Evolutionary conservation across 1,140 invertebrate genomes (phyloP).

Genomic region (Ridgeia piscesae): DNA sequence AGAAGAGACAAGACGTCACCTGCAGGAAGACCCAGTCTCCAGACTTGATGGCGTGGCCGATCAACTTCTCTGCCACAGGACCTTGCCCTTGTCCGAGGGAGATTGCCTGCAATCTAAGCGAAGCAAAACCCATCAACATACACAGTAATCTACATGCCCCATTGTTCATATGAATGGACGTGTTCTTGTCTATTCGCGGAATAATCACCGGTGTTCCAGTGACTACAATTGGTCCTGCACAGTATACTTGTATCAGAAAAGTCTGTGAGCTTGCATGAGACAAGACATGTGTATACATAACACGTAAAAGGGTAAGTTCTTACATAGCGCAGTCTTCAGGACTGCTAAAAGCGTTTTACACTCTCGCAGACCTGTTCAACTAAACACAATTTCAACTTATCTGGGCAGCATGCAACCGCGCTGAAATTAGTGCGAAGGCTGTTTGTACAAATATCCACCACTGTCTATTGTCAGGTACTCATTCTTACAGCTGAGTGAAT

Average conservation of each 20-base stretch:
- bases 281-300: no score
- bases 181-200: not conserved
- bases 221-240: not conserved
- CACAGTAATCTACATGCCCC: not conserved
- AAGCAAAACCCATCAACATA: not conserved
- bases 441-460: no score
- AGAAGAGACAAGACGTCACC: slow-evolving; percentile 35
- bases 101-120: slow-evolving; percentile 59
- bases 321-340: no score
- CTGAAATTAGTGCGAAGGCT: no score
- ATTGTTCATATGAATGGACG: not conserved
- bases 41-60: slow-evolving; percentile 46
- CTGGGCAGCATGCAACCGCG: no score
- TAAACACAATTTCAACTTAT: no score
- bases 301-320: no score
- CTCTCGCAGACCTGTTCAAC: no score
- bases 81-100: slow-evolving; percentile 61
- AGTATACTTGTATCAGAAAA: not conserved
- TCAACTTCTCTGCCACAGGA: slow-evolving; percentile 58
- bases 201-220: not conserved
- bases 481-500: no score
- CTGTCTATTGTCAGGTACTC: no score
- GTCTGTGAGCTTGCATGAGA: no score
- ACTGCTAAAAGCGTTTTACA: no score
- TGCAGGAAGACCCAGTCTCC: slow-evolving; percentile 60